phyloP scores from a whole-genome alignment of 2,797 vertebrate genomes.

The Esox lucius region DNA sequence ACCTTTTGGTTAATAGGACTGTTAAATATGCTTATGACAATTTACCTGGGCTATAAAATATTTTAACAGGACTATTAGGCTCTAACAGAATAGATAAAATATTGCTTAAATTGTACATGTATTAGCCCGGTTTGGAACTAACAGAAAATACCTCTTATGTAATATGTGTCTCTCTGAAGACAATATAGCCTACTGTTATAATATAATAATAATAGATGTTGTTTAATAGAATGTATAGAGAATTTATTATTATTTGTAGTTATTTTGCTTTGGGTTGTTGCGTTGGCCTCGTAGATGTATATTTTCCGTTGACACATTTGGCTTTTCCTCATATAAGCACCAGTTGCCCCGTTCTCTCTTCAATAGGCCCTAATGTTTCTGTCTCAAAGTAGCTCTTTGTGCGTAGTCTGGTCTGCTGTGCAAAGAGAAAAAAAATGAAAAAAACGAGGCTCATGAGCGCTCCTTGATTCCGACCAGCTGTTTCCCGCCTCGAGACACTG shows the following conservation, averaged over 20 bases:
- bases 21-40: not conserved
- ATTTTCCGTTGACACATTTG: not conserved
- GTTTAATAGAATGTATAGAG: not conserved
- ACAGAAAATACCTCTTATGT: not conserved
- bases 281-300: not conserved
- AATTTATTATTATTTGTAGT: not conserved
- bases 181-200: not conserved
- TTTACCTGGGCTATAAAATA: not conserved
- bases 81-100: not conserved
- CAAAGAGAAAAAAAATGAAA: slow-evolving; percentile 69
- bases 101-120: not conserved
- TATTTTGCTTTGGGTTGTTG: not conserved
- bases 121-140: not conserved
- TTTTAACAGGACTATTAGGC: not conserved
- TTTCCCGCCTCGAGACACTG: slow-evolving; percentile 91
- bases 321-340: not conserved
- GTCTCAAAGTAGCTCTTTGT: slow-evolving; percentile 63
- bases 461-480: slow-evolving; percentile 90
- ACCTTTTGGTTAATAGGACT: not conserved
- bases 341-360: no score
- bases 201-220: not conserved
- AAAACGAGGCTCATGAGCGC: slow-evolving; percentile 51
- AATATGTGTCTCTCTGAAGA: not conserved
- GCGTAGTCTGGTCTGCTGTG: slow-evolving; percentile 78
- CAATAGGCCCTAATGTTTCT: not conserved